A percentile compares a stretch with the other conserved stretches of the same genome.
These are phyloP conservation scores for Etia nguti DNA, from an alignment of 2,113 vertebrate genomes.

Conservation along the genomic window DNA sequence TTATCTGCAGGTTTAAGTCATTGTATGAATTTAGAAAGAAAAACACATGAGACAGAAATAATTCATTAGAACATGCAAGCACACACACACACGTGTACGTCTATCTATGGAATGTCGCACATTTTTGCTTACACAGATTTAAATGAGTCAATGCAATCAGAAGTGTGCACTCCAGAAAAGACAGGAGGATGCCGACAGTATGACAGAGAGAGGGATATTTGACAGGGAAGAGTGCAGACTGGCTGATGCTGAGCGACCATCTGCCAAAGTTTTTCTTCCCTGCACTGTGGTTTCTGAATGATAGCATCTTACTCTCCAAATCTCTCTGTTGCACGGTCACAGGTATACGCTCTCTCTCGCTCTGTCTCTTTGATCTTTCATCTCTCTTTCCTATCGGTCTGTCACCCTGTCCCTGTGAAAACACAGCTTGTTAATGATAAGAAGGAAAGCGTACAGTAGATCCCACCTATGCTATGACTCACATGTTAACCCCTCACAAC, in stretches of 20 bases:
- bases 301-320: neutral
- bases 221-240: neutral
- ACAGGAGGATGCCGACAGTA: neutral
- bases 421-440: neutral
- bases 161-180: neutral
- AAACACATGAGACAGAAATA: neutral
- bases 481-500: neutral
- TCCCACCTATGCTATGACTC: neutral
- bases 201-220: neutral
- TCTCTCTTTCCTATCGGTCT: neutral
- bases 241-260: constrained; percentile 27
- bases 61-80: neutral
- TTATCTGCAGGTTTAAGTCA: neutral
- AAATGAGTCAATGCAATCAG: neutral
- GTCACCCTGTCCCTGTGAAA: neutral
- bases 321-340: neutral
- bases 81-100: neutral
- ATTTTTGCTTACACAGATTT: neutral
- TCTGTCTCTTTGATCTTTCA: neutral
- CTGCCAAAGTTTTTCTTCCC: constrained; percentile 19
- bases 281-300: neutral
- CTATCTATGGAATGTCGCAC: neutral
- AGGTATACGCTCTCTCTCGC: neutral
- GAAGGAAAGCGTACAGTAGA: neutral
- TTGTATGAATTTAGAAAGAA: neutral